phyloP scores from a whole-genome alignment of 2,888 invertebrate species.

The Drosophila atripex region DNA sequence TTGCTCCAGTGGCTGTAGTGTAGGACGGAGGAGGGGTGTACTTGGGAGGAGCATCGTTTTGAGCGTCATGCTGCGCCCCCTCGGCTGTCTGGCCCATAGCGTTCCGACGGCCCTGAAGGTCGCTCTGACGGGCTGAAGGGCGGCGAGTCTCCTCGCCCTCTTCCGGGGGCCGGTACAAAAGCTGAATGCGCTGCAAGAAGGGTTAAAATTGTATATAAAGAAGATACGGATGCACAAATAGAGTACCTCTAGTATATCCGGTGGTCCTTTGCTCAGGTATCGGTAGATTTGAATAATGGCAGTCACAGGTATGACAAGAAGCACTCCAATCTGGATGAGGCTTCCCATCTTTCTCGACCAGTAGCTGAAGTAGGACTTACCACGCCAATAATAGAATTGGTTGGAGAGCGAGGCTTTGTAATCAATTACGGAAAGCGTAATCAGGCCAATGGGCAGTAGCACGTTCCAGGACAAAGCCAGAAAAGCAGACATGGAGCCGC shows the following conservation, averaged over 20 bases:
- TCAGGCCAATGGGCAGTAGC: constrained; percentile 91
- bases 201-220: neutral
- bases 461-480: constrained; percentile 95
- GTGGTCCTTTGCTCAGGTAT: constrained; percentile 92
- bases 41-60: constrained; percentile 93
- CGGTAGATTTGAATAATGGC: constrained; percentile 87
- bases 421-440: constrained; percentile 89
- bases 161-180: constrained; percentile 91
- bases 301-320: constrained; percentile 88
- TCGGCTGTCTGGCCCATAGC: constrained; percentile 27
- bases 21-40: constrained; percentile 97
- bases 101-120: constrained; percentile 55
- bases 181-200: constrained; percentile 89
- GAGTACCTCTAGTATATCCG: constrained; percentile 93
- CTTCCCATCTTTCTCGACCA: constrained; percentile 92
- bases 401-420: constrained; percentile 89
- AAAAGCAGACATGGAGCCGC: constrained; percentile 86
- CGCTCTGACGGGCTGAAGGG: constrained; percentile 56
- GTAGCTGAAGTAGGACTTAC: constrained; percentile 90
- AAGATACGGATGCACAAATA: neutral
- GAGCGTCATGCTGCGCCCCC: constrained; percentile 50
- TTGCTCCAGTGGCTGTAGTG: constrained; percentile 94
- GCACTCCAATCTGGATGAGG: constrained; percentile 89
- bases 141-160: constrained; percentile 77
- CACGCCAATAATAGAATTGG: constrained; percentile 88